Percentiles rank a stretch among this genome's conserved stretches.
These are phyloP conservation scores for Muraenolepis orangiensis DNA, from an alignment of 2,797 vertebrate species.

Conservation along the genomic window DNA sequence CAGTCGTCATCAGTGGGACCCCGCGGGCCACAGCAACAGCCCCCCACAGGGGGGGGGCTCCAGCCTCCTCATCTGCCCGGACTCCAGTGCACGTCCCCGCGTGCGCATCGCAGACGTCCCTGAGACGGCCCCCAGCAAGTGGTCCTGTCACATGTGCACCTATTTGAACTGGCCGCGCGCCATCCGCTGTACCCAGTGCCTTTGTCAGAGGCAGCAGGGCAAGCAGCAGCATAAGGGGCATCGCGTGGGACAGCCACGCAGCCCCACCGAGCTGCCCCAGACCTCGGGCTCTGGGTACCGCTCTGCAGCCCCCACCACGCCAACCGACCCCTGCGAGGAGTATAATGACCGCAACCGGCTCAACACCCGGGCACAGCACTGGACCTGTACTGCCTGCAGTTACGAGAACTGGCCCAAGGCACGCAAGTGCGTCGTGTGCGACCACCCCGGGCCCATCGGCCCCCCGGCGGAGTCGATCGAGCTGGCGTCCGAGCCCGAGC, in stretches of 20 bases:
- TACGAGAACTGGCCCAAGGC: conserved; percentile 96
- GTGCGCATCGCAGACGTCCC: conserved; percentile 83
- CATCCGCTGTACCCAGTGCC: conserved; percentile 97
- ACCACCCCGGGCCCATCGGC: conserved; percentile 88
- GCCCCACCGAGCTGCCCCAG: conserved; percentile 93
- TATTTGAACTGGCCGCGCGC: conserved; percentile 99
- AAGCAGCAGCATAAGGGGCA: conserved; percentile 65
- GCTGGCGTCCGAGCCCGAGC: conserved; percentile 74
- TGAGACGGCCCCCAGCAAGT: conserved; percentile 89
- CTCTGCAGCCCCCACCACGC: conserved; percentile 65
- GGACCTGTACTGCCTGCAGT: conserved; percentile 94
- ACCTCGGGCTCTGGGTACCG: conserved; percentile 89
- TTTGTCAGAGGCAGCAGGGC: conserved; percentile 85
- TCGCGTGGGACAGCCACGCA: conserved; percentile 74
- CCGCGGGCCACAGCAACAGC: conserved; percentile 76
- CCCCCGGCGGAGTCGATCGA: conserved; percentile 86
- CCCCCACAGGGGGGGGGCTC: conserved; percentile 79
- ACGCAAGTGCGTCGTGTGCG: conserved; percentile 92
- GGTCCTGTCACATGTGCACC: conserved; percentile 98
- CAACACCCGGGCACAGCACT: conserved; percentile 88
- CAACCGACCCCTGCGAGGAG: conserved; percentile 93
- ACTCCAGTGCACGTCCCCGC: conserved; percentile 94
- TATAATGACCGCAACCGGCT: conserved; percentile 97
- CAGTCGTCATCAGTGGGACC: conserved; percentile 85
- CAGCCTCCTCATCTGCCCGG: conserved; percentile 94